phyloP scores from a whole-genome alignment of 2,113 vertebrate species.

The Clinocottus analis region DNA sequence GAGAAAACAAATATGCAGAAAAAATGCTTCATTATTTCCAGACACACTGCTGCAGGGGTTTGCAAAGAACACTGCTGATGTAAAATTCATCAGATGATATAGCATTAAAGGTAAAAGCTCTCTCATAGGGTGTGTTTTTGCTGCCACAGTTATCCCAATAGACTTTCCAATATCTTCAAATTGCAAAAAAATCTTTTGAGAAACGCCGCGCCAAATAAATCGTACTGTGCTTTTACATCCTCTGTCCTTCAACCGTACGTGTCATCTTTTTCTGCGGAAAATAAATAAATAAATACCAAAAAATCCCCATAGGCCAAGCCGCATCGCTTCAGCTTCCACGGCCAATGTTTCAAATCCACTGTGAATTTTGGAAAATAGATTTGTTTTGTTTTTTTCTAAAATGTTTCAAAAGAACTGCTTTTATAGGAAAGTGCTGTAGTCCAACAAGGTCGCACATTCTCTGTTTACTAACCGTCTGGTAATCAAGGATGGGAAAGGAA shows the following conservation, averaged over 20 bases:
- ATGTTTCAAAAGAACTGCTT: not conserved
- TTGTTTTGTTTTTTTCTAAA: not conserved
- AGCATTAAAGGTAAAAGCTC: not conserved
- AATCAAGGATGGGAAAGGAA: not conserved
- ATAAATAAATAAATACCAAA: not conserved
- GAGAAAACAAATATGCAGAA: too few relatives aligned
- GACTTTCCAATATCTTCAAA: not conserved
- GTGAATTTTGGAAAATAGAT: not conserved
- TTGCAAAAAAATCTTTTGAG: constrained; percentile 2
- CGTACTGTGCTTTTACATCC: not conserved
- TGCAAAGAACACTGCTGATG: not conserved
- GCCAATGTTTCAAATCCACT: not conserved
- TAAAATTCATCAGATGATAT: not conserved
- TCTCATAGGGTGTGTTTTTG: not conserved
- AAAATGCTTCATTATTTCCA: not conserved
- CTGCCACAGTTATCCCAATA: not conserved
- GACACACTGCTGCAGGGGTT: not conserved
- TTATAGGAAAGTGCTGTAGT: not conserved
- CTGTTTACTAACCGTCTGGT: not conserved
- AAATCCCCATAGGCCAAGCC: not conserved
- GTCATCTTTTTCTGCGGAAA: not conserved
- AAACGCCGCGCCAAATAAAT: not conserved
- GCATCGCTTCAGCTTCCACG: not conserved
- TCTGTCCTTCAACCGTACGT: not conserved
- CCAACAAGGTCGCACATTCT: not conserved